Percentiles rank a stretch among this genome's conserved stretches.
Evolutionary conservation across 2,888 invertebrate species (phyloP).

Genomic region (Scrobipalpa atriplicella): DNA sequence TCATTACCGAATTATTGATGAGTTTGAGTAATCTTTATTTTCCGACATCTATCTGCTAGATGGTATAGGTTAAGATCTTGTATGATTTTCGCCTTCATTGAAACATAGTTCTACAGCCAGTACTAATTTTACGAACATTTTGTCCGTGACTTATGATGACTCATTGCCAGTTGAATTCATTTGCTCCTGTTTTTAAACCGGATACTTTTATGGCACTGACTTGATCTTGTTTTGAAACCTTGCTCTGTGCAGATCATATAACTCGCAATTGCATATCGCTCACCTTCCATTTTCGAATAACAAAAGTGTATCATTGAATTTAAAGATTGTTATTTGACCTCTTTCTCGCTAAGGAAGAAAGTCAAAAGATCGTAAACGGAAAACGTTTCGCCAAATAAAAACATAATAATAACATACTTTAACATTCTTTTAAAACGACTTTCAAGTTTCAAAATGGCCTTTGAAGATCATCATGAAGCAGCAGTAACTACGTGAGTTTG

Average conservation of each 20-base stretch:
- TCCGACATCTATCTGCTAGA: too few relatives aligned
- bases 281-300: conserved; percentile 4
- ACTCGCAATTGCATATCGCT: background rate
- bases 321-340: conserved; percentile 11
- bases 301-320: background rate
- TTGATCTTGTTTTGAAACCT: conserved; percentile 18
- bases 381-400: background rate
- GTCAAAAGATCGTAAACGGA: background rate
- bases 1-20: too few relatives aligned
- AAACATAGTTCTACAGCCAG: background rate
- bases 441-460: conserved; percentile 1
- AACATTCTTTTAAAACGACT: background rate
- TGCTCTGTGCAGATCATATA: conserved; percentile 18
- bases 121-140: conserved; percentile 10
- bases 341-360: background rate
- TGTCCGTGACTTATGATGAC: conserved; percentile 12
- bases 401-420: conserved; percentile 12
- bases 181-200: conserved; percentile 24
- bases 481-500: background rate
- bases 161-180: conserved; percentile 12
- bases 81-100: background rate
- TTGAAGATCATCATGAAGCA: conserved; percentile 16
- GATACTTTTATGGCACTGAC: conserved; percentile 21
- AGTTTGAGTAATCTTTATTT: too few relatives aligned
- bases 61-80: background rate